These are phyloP conservation scores for Magallana ariakensis DNA, from an alignment of 1,140 invertebrate species.

Conservation along the genomic window DNA sequence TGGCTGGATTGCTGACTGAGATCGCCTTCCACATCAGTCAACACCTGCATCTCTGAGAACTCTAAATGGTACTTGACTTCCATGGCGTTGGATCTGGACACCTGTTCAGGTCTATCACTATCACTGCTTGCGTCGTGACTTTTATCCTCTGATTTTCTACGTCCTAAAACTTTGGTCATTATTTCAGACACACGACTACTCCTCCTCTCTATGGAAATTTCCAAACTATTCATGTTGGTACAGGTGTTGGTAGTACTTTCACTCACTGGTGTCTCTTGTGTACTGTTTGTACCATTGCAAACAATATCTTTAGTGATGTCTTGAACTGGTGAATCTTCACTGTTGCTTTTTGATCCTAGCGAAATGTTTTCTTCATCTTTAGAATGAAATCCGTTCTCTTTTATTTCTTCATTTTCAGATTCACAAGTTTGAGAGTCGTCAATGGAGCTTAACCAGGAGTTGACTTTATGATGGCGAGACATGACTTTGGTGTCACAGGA, in stretches of 20 bases:
- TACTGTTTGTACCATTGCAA: background rate
- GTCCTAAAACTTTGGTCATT: constrained; percentile 3
- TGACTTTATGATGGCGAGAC: constrained; percentile 58
- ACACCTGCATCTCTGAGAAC: constrained; percentile 71
- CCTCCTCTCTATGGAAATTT: background rate
- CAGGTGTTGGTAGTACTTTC: background rate
- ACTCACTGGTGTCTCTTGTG: constrained; percentile 32
- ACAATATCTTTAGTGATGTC: background rate
- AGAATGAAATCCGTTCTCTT: constrained; percentile 8
- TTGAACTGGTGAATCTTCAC: background rate
- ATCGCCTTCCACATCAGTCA: constrained; percentile 66
- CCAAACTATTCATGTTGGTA: background rate
- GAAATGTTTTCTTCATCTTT: background rate
- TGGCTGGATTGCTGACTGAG: constrained; percentile 43
- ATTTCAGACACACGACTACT: constrained; percentile 19
- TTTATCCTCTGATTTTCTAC: constrained; percentile 16
- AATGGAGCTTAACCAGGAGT: constrained; percentile 53
- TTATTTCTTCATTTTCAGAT: constrained; percentile 18
- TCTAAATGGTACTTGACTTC: constrained; percentile 73
- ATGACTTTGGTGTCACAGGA: constrained; percentile 49
- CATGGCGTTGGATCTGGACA: constrained; percentile 59
- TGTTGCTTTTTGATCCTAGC: background rate
- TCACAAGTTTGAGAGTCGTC: constrained; percentile 33
- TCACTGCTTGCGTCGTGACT: constrained; percentile 42
- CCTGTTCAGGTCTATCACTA: background rate